A percentile compares a stretch with the other conserved stretches of the same genome.
Conservation (phyloP, 1,140 invertebrate genomes). For the Maniola jurtina region DNA sequence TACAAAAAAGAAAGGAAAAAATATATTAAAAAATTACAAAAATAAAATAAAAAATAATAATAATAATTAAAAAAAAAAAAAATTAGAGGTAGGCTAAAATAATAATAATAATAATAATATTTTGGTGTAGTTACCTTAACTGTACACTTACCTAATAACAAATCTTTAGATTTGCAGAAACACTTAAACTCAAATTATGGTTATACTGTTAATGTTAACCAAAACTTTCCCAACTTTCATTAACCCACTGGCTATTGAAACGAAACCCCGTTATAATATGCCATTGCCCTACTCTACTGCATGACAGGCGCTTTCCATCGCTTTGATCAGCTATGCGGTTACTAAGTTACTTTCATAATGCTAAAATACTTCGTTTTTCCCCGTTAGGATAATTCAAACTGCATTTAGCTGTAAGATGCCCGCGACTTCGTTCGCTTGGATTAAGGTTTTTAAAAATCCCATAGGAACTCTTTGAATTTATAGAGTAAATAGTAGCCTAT, state of each 20-base stretch:
- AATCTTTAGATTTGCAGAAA: background rate
- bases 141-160: background rate
- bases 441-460: too few species aligned
- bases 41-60: too few species aligned
- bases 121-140: background rate
- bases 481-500: too few species aligned
- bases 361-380: background rate
- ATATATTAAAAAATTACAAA: too few species aligned
- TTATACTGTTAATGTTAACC: constrained; percentile 40
- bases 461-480: too few species aligned
- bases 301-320: constrained; percentile 53
- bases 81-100: too few species aligned
- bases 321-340: constrained; percentile 33
- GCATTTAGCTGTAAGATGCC: too few species aligned
- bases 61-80: too few species aligned
- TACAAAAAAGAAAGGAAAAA: too few species aligned
- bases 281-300: constrained; percentile 54
- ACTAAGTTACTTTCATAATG: background rate
- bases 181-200: background rate
- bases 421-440: too few species aligned
- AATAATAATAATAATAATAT: too few species aligned
- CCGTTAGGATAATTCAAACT: background rate
- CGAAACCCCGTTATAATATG: constrained; percentile 52
- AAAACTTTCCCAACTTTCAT: constrained; percentile 69
- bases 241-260: constrained; percentile 41